Conservation (phyloP, 2,113 vertebrate genomes). For the Rhynchomys soricoides region DNA sequence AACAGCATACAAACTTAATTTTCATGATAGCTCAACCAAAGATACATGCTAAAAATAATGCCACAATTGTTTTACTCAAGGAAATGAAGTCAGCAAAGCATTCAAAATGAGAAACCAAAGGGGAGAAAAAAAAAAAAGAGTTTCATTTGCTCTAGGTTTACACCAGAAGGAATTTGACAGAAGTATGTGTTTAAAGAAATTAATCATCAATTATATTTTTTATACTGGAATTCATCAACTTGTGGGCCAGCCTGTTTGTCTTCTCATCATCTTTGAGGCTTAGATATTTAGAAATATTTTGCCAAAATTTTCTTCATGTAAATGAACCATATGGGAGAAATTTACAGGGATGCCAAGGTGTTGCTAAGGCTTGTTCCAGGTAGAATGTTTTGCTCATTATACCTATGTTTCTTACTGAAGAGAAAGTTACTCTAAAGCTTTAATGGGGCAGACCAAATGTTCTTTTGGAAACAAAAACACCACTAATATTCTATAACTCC, state of each 20-base stretch:
- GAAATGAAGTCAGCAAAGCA: slow-evolving; percentile 57
- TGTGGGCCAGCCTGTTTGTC: background rate
- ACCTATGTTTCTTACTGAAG: background rate
- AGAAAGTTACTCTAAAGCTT: background rate
- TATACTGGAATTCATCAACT: slow-evolving; percentile 65
- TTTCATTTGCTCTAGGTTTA: slow-evolving; percentile 14
- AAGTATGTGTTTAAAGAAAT: slow-evolving; percentile 30
- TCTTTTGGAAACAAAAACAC: background rate
- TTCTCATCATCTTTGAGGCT: slow-evolving; percentile 61
- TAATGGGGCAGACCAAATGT: accelerated
- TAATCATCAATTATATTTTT: slow-evolving; percentile 47
- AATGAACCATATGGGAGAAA: slow-evolving; percentile 56
- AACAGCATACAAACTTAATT: background rate
- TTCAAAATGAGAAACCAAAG: background rate
- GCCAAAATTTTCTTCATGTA: slow-evolving; percentile 63
- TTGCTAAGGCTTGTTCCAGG: slow-evolving; percentile 52
- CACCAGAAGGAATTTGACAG: slow-evolving; percentile 47
- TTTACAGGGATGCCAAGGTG: slow-evolving; percentile 46
- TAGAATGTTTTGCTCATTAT: slow-evolving; percentile 41
- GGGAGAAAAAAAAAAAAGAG: background rate
- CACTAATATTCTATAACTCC: background rate
- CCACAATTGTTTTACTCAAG: slow-evolving; percentile 48
- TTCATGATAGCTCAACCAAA: slow-evolving; percentile 35
- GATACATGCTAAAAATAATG: slow-evolving; percentile 26
- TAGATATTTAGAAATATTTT: slow-evolving; percentile 58